Base-by-base conservation (phyloP, 2,888 invertebrate genomes). In the Cheiracanthium punctorium region DNA sequence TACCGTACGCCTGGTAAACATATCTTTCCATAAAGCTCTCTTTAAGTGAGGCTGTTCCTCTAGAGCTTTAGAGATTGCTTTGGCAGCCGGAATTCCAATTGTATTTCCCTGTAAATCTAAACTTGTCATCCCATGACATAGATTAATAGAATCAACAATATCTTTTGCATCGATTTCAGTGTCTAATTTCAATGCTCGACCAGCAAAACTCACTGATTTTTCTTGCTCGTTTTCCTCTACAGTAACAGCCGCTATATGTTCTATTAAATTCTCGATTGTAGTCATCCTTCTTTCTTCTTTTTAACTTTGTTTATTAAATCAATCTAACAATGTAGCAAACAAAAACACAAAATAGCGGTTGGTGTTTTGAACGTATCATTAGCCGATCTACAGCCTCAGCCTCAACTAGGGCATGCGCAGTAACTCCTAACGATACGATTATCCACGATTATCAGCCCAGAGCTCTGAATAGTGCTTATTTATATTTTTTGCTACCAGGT, bases 1-100 rank as follows among this genome's bases (percentile, higher is more conserved):
- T 92, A 98, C 99, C 92, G 97, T 94, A 72, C 99, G 93, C 0
- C 98, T 96, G 0, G 99, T 99, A 91, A 99, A 99, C 94, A 99
- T 95, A 91, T 99, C 98, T 87, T 97, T 97, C 96, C 98, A 98
- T 79, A 96, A 92, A 0, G 98, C 98, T 91, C 95, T 90, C 92
- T 92, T 90, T 88, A 96, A 94, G 91, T 96, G 95, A 0, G 95
- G 95, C 90, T 96, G 96, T 24, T 93, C 93, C 89, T 95, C 94
- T 67, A 98, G 92, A 0, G 96, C 95, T 90, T 95, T 94, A 0
- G 96, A 96, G 80, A 99, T 95, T 0, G 94, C 96, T 90, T 95
- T 94, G 0, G 98, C 96, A 0, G 98, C 98, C 20, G 95, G 95
- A 14, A 97, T 96, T 0, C 98, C 98, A 29, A 98, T 92, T 0